A percentile compares a stretch with the other conserved stretches of the same genome.
These are phyloP conservation scores for Calliphora vomitoria DNA, from an alignment of 2,888 invertebrate species.

Conservation along the genomic window DNA sequence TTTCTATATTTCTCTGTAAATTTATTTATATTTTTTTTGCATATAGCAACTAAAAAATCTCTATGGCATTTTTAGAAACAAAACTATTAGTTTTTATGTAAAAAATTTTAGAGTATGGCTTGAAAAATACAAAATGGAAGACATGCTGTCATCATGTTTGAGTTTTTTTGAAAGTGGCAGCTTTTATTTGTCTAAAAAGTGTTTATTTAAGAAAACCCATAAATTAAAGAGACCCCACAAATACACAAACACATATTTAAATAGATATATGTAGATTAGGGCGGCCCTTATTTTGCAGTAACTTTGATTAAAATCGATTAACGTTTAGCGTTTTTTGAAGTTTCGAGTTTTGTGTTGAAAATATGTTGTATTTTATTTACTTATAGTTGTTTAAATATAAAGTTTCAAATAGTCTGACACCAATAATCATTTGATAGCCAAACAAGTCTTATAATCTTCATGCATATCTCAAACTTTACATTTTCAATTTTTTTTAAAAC, in stretches of 20 bases:
- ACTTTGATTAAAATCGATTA: too few relatives aligned
- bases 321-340: too few relatives aligned
- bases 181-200: conserved; percentile 54
- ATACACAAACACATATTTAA: not conserved
- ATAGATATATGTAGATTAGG: not conserved
- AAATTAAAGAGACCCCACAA: conserved; percentile 45
- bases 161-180: conserved; percentile 34
- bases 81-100: conserved; percentile 25
- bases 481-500: too few relatives aligned
- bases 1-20: not conserved
- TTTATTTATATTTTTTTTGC: not conserved
- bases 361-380: too few relatives aligned
- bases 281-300: too few relatives aligned
- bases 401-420: too few relatives aligned
- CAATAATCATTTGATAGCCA: too few relatives aligned
- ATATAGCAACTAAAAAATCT: conserved; percentile 1
- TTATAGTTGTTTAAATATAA: too few relatives aligned
- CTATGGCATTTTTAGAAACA: not conserved
- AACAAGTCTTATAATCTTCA: too few relatives aligned
- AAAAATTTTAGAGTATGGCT: not conserved
- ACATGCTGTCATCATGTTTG: conserved; percentile 46
- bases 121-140: conserved; percentile 14
- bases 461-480: too few relatives aligned
- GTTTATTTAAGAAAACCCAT: conserved; percentile 55
- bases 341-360: too few relatives aligned